Base-by-base conservation (phyloP, 2,888 invertebrate species). In the Parascotia fuliginaria region DNA sequence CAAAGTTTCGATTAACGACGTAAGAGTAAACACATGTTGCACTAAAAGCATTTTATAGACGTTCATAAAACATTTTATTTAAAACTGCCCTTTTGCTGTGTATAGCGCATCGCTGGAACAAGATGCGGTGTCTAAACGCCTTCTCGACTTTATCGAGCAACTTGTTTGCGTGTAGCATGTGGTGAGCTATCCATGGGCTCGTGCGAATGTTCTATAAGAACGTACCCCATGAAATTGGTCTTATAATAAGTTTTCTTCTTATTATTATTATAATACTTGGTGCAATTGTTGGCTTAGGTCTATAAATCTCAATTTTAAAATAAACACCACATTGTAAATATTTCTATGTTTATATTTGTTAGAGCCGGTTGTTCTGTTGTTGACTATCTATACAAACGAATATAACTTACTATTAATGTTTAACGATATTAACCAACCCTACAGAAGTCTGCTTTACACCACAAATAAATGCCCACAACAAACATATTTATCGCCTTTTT, bases 1-100 rank as follows among this genome's bases (percentile, higher is more conserved):
- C 79, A 81, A 80, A 85, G 79, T 85, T 82, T 77, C 61, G 75
- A 83, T 81, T 84, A 83, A 83, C 79, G 79, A 77, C 76, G 70
- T 77, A 75, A 83, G 76, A 75, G 79, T 80, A 83, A 83, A 84
- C 82, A 84, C 77, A 78, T 79, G 82, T 78, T 79, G 73, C 75
- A 82, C 79, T 84, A 81, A 84, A 84, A 83, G 77, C 80, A 75
- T 81, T 84, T 83, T 81, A 79, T 77, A 73, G 65, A 65, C 66
- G 70, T 70, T 60, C 68, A 71, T 76, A 76, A 79, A 79, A 77
- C 63, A 65, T 71, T 69, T 75, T 66, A 73, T 71, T 75, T 71
- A 70, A 72, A 74, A 75, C 62, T 72, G 68, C 70, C 69, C 70
- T 61, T 55, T 59, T 42, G 55, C 48, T 67, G 57, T 64, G 70